Percentiles rank a stretch among this genome's conserved stretches.
Conservation (phyloP, 2,797 vertebrate genomes). For the Takifugu ocellatus region DNA sequence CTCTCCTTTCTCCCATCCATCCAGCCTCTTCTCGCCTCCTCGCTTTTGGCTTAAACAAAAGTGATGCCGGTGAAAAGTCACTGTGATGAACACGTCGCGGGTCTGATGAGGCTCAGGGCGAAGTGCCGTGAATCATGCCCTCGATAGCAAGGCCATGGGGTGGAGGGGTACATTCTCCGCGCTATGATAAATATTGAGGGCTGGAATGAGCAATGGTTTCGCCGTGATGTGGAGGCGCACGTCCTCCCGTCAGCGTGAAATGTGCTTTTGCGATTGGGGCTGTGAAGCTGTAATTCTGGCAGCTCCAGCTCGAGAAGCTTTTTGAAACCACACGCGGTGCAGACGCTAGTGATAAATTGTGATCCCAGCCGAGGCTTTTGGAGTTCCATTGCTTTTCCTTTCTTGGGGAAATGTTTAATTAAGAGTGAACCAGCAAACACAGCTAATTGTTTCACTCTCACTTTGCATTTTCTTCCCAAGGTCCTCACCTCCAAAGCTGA, state of each 20-base stretch:
- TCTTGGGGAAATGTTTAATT: slow-evolving; percentile 57
- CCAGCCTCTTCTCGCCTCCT: not conserved
- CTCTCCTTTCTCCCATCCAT: slow-evolving; percentile 17
- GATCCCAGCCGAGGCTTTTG: slow-evolving; percentile 26
- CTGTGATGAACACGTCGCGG: slow-evolving; percentile 53
- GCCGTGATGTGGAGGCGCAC: slow-evolving; percentile 54
- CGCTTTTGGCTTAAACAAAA: slow-evolving; percentile 62
- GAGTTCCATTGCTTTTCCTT: slow-evolving; percentile 24
- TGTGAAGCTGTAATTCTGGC: slow-evolving; percentile 52
- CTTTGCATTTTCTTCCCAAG: slow-evolving; percentile 53
- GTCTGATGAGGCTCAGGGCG: slow-evolving; percentile 42
- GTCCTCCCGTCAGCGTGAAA: slow-evolving; percentile 48
- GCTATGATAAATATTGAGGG: slow-evolving; percentile 76
- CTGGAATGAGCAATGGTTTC: slow-evolving; percentile 71
- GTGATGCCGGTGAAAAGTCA: slow-evolving; percentile 41
- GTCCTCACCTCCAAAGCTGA: slow-evolving; percentile 35
- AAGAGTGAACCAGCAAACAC: slow-evolving; percentile 67
- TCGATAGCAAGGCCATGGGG: slow-evolving; percentile 36
- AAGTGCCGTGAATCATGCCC: slow-evolving; percentile 60
- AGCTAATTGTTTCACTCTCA: slow-evolving; percentile 64
- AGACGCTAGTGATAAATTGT: slow-evolving; percentile 50
- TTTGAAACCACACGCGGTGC: slow-evolving; percentile 40
- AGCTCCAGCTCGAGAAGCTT: slow-evolving; percentile 26
- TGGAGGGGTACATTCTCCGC: slow-evolving; percentile 61
- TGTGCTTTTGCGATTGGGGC: slow-evolving; percentile 62